Conservation (phyloP, 37 sponge, comb jelly and placozoan genomes). For the Amphimedon queenslandica region DNA sequence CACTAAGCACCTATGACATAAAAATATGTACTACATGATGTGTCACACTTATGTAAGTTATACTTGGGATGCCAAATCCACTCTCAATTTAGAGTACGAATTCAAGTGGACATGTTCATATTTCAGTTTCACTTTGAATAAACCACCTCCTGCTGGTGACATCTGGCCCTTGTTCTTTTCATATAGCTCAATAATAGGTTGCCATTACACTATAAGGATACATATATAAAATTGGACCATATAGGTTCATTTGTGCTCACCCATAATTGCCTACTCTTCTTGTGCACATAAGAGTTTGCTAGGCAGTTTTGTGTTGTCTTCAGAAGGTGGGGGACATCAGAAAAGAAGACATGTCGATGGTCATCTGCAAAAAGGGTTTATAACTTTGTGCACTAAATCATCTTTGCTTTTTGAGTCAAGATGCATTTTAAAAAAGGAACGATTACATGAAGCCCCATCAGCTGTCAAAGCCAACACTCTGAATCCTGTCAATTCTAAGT, state of each 20-base stretch:
- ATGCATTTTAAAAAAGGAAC: too few species aligned
- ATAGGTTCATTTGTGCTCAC: too few species aligned
- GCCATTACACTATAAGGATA: not conserved
- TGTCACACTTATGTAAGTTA: not conserved
- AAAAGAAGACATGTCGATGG: not conserved
- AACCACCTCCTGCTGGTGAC: too few species aligned
- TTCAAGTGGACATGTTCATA: slow-evolving; percentile 25
- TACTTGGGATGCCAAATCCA: slow-evolving; percentile 49
- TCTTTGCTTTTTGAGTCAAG: too few species aligned
- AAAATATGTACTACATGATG: not conserved
- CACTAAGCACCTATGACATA: slow-evolving; percentile 28
- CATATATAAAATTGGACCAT: too few species aligned
- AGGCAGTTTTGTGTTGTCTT: slow-evolving; percentile 20
- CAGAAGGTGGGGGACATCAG: slow-evolving; percentile 19
- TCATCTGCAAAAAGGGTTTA: slow-evolving; percentile 18
- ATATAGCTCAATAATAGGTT: not conserved
- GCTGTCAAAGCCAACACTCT: too few species aligned
- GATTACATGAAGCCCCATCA: too few species aligned
- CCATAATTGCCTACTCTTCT: too few species aligned
- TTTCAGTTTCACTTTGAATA: too few species aligned
- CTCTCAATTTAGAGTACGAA: slow-evolving; percentile 28
- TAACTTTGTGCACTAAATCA: slow-evolving; percentile 11
- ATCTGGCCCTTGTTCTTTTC: not conserved
- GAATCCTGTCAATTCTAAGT: too few species aligned
- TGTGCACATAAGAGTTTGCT: too few species aligned